These are phyloP conservation scores for Notiomystis cincta DNA, from an alignment of 2,113 vertebrate genomes.

Conservation along the genomic window DNA sequence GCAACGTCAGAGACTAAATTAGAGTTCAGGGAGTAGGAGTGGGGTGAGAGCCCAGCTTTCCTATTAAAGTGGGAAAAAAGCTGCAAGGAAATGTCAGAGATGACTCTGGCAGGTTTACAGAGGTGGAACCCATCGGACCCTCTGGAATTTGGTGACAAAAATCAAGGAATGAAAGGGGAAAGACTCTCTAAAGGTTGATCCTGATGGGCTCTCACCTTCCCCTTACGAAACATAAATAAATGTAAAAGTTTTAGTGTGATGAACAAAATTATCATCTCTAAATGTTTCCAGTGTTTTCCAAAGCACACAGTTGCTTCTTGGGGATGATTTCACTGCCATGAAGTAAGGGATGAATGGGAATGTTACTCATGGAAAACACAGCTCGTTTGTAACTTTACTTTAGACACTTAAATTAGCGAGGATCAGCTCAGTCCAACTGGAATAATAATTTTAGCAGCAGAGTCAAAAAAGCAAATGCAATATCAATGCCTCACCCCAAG, in stretches of 20 bases:
- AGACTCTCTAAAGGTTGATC: not conserved
- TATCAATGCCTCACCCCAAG: not conserved
- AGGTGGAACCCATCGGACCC: not conserved
- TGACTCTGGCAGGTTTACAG: not conserved
- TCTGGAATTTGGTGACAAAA: not conserved
- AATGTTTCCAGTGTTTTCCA: not conserved
- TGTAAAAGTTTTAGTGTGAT: not conserved
- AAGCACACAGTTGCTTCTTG: not conserved
- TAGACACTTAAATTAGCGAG: not conserved
- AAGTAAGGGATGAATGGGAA: not conserved
- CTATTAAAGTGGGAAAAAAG: not conserved
- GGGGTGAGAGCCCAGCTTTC: not conserved
- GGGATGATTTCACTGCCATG: not conserved
- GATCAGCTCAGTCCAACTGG: not conserved
- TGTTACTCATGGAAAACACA: constrained; percentile 33
- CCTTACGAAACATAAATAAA: not conserved
- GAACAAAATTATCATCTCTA: not conserved
- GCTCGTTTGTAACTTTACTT: not conserved
- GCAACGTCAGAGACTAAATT: not conserved
- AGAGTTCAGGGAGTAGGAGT: not conserved
- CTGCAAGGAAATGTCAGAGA: not conserved
- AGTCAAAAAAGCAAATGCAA: not conserved
- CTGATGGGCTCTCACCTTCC: not conserved
- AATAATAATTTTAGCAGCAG: constrained; percentile 5
- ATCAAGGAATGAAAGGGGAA: not conserved